Conservation (phyloP, 2,113 vertebrate species). For the Cynopterus brachyotis region DNA sequence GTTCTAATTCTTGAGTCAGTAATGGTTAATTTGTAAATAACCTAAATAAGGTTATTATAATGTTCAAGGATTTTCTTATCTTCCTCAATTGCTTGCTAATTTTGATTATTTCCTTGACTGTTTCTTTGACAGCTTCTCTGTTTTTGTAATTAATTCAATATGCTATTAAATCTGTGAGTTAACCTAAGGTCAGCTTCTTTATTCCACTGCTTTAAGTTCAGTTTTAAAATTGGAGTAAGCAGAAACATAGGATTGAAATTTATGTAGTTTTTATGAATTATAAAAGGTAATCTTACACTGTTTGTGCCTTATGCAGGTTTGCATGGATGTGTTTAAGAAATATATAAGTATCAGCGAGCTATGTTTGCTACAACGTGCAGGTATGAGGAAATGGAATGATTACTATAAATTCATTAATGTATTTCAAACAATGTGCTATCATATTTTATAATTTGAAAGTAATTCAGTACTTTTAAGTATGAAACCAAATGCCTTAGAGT, state of each 20-base stretch:
- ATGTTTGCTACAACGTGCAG: constrained; percentile 90
- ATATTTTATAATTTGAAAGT: constrained; percentile 30
- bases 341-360: constrained; percentile 84
- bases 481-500: constrained; percentile 20
- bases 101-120: background rate
- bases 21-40: background rate
- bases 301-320: constrained; percentile 84
- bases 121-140: background rate
- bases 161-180: constrained; percentile 46
- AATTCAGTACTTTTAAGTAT: constrained; percentile 2
- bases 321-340: constrained; percentile 87
- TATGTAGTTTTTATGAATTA: background rate
- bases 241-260: constrained; percentile 27
- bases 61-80: background rate
- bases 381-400: constrained; percentile 76
- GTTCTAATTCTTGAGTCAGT: background rate
- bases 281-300: constrained; percentile 44
- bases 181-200: background rate
- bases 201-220: background rate
- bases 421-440: background rate
- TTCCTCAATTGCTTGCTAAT: background rate
- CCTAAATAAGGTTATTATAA: background rate
- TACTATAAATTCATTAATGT: background rate
- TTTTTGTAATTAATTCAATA: background rate
- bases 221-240: background rate